Percentiles rank a stretch among this genome's conserved stretches.
These are phyloP conservation scores for Remorina albescens DNA, from an alignment of 2,797 vertebrate species.

Conservation along the genomic window DNA sequence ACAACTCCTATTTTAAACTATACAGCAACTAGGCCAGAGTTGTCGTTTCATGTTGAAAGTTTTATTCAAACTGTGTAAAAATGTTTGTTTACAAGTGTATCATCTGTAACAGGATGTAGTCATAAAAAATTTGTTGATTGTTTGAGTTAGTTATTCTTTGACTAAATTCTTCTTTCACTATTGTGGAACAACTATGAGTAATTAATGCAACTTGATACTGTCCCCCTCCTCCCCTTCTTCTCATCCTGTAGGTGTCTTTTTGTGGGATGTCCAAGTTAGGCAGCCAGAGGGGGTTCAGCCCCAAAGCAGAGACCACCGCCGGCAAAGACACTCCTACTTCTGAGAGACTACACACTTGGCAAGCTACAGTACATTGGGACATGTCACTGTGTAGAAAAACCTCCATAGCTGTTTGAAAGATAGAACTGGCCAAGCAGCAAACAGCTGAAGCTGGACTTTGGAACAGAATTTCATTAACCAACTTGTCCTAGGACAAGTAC, in stretches of 20 bases:
- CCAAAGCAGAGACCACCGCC: constrained; percentile 39
- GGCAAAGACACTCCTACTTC: constrained; percentile 28
- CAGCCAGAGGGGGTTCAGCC: constrained; percentile 59
- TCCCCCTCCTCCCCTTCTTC: not conserved
- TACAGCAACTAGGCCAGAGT: too few species aligned
- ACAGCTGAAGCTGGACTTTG: constrained; percentile 2
- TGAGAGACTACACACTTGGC: constrained; percentile 2
- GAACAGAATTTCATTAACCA: not conserved
- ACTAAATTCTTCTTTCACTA: not conserved
- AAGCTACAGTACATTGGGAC: constrained; percentile 15
- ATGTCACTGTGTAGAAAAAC: not conserved
- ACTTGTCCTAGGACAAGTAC: not conserved
- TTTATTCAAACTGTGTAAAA: not conserved
- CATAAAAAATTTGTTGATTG: too few species aligned
- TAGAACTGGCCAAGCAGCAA: constrained; percentile 2
- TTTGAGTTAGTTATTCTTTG: too few species aligned
- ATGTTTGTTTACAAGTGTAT: not conserved
- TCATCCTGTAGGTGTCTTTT: constrained; percentile 34
- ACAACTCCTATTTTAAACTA: too few species aligned
- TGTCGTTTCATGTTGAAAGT: not conserved
- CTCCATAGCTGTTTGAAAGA: constrained; percentile 10
- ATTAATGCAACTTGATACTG: not conserved
- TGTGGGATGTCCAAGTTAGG: constrained; percentile 56
- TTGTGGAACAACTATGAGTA: not conserved
- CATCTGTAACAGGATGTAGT: not conserved